Conservation (phyloP, 2,113 vertebrate species). For the Australoheros scitulus region DNA sequence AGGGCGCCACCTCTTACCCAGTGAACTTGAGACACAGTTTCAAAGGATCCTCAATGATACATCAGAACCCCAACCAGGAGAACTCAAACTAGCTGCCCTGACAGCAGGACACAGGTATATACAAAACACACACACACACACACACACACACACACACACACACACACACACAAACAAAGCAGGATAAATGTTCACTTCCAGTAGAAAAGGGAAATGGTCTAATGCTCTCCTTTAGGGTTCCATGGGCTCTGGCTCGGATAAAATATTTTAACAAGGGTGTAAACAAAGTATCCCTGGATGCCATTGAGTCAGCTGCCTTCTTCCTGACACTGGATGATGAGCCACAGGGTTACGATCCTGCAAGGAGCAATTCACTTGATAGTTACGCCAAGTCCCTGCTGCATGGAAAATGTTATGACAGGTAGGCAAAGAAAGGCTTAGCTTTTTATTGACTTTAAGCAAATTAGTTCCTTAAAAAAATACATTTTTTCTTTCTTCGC, state of each 20-base stretch:
- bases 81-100: constrained; percentile 86
- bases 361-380: constrained; percentile 80
- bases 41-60: constrained; percentile 89
- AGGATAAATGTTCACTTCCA: neutral
- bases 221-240: constrained; percentile 73
- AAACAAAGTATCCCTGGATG: constrained; percentile 85
- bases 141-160: too few species aligned
- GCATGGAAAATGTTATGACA: constrained; percentile 91
- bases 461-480: neutral
- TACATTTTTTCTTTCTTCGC: neutral
- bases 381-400: constrained; percentile 91
- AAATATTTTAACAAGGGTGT: constrained; percentile 84
- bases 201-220: neutral
- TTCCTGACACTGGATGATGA: constrained; percentile 90
- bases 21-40: constrained; percentile 90
- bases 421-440: constrained; percentile 70
- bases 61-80: constrained; percentile 84
- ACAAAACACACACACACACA: neutral
- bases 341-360: constrained; percentile 75
- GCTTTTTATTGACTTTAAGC: neutral
- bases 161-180: neutral
- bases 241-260: constrained; percentile 88
- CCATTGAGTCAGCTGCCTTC: constrained; percentile 89
- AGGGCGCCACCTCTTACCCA: constrained; percentile 84
- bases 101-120: constrained; percentile 88